A percentile compares a stretch with the other conserved stretches of the same genome.
Evolutionary conservation across 2,888 invertebrate genomes (phyloP).

Genomic region (Flexamia atlantica): DNA sequence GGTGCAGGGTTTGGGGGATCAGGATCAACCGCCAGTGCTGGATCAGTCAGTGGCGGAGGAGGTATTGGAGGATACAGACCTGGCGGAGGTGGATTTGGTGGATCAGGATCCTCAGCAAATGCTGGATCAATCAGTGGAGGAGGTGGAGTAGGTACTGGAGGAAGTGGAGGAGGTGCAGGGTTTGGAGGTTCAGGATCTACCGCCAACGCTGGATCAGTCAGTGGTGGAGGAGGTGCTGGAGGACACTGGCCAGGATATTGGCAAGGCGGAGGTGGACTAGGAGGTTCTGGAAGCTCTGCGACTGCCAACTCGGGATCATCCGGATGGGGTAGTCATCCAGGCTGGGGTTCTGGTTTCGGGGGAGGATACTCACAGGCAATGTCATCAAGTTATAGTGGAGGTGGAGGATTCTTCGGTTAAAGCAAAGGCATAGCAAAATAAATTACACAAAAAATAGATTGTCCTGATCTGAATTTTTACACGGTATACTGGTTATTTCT

Average conservation of each 20-base stretch:
- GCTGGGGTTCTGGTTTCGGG: slow-evolving; percentile 1
- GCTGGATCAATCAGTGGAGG: slow-evolving; percentile 2
- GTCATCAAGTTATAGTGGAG: neutral
- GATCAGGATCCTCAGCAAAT: slow-evolving; percentile 17
- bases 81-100: neutral
- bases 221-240: slow-evolving; percentile 28
- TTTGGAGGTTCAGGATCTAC: neutral
- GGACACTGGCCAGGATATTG: slow-evolving; percentile 7
- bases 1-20: neutral
- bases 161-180: neutral
- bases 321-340: neutral
- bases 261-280: slow-evolving; percentile 3
- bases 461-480: no score
- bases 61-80: slow-evolving; percentile 16
- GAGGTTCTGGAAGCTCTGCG: slow-evolving; percentile 25
- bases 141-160: neutral
- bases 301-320: neutral
- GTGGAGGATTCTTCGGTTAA: no score
- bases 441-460: no score
- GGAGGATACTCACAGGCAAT: neutral
- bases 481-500: no score
- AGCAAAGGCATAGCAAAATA: no score
- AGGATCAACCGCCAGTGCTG: neutral
- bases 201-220: neutral
- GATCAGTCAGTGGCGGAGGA: slow-evolving; percentile 8